Percentiles rank a stretch among this genome's conserved stretches.
These are phyloP conservation scores for Xanthorhoe spadicearia DNA, from an alignment of 2,888 invertebrate species.

Conservation along the genomic window DNA sequence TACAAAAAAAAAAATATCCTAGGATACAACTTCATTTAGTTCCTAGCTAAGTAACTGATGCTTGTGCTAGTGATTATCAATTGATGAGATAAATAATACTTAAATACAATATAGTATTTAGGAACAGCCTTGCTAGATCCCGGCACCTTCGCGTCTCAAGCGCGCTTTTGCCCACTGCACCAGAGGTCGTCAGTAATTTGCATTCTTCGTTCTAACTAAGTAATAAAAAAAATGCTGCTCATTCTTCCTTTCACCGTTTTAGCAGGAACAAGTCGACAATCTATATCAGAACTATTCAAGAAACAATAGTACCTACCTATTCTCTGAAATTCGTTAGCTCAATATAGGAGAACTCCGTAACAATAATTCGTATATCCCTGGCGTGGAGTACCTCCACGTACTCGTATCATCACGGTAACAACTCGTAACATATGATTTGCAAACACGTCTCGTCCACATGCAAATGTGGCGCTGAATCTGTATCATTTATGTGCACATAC, in stretches of 20 bases:
- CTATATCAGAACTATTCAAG: neutral
- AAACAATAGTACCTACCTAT: neutral
- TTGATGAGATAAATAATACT: too few relatives aligned
- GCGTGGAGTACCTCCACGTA: slow-evolving; percentile 18
- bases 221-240: neutral
- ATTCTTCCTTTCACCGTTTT: neutral
- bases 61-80: too few relatives aligned
- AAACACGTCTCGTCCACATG: slow-evolving; percentile 61
- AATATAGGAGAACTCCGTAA: neutral
- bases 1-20: too few relatives aligned
- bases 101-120: too few relatives aligned
- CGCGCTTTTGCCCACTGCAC: too few relatives aligned
- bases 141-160: too few relatives aligned
- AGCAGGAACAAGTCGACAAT: neutral
- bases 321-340: neutral
- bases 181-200: too few relatives aligned
- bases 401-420: slow-evolving; percentile 37
- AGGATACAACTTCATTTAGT: too few relatives aligned
- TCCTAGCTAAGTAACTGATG: too few relatives aligned
- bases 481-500: slow-evolving; percentile 58
- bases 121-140: too few relatives aligned
- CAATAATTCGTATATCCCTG: neutral
- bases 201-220: too few relatives aligned
- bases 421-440: slow-evolving; percentile 62
- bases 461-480: slow-evolving; percentile 59